Evolutionary conservation across 1,140 invertebrate genomes (phyloP), one percentile per base, ranked within the genome.

Genomic region (Goniozus legneri): DNA sequence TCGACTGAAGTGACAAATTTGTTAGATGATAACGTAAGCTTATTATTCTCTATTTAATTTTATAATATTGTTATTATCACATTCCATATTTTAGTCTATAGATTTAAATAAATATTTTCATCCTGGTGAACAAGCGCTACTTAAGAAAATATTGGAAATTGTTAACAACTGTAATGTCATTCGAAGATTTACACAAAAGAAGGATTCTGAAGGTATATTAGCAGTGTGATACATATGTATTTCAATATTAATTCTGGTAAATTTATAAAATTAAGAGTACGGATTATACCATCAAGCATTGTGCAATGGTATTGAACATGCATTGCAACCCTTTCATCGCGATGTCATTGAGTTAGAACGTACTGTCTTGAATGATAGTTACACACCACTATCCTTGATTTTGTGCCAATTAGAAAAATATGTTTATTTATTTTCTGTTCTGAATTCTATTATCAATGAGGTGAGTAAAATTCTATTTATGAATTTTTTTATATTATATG

Each of bases 251-350:
- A 32, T 34, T 38, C 3, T n/a, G 8, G 16, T 24, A 12, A 18
- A 37, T 30, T 42, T 53, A 6, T 16, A 67, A 58, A 57, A 33
- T 37, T 51, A n/a, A 32, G 42, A 31, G 42, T 47, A 65, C 42
- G 82, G 83, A 2, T 55, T 79, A 14, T 86, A 86, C 59, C 59
- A 84, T 15, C 76, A 76, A 54, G 79, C 80, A 30, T 78, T 85
- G 46, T 80, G 80, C 16, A 73, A 80, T 65, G 83, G 82, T 8
- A 69, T 85, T 40, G 73, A 82, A 39, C 60, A 73, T 46, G 77
- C 79, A 0, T 65, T 85, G 3, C 67, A 79, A 42, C 73, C 78
- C n/a, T 84, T 82, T 62, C 66, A 77, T 24, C 58, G 78, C 19
- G 76, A 80, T 44, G 71, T 84, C 34, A 52, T 77, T 1, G 66